Evolutionary conservation across 2,888 invertebrate species (phyloP).

Genomic region (Notodonta dromedarius): DNA sequence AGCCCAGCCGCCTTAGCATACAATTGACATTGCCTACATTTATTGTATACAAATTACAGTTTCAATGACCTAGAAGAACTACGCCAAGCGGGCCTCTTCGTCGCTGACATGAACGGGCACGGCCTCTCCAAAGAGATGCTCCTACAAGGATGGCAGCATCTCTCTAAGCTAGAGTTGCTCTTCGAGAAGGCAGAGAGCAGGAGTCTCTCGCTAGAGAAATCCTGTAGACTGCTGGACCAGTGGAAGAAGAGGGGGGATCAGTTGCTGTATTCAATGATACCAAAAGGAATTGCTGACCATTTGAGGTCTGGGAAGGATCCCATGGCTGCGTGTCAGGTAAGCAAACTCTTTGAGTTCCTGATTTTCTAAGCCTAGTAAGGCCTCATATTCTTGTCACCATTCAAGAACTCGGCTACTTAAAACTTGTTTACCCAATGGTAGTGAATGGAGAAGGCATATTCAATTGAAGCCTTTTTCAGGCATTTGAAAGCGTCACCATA

Average conservation of each 20-base stretch:
- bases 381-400: too few relatives aligned
- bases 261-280: slow-evolving; percentile 96
- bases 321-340: slow-evolving; percentile 91
- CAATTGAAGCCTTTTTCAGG: slow-evolving; percentile 68
- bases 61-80: slow-evolving; percentile 94
- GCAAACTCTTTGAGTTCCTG: neutral
- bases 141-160: slow-evolving; percentile 93
- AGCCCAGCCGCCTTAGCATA: too few relatives aligned
- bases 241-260: slow-evolving; percentile 95
- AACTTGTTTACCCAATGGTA: too few relatives aligned
- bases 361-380: too few relatives aligned
- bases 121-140: slow-evolving; percentile 93
- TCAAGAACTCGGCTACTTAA: too few relatives aligned
- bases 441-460: neutral
- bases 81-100: slow-evolving; percentile 89
- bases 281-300: slow-evolving; percentile 92
- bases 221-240: slow-evolving; percentile 89
- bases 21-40: neutral
- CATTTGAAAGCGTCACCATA: slow-evolving; percentile 90
- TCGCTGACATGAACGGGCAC: slow-evolving; percentile 94
- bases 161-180: slow-evolving; percentile 90
- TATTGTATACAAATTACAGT: slow-evolving; percentile 68
- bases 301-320: slow-evolving; percentile 90
- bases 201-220: slow-evolving; percentile 91
- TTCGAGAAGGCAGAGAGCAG: slow-evolving; percentile 93